Evolutionary conservation across 2,113 vertebrate genomes (phyloP).

Genomic region (Hipposideros armiger): DNA sequence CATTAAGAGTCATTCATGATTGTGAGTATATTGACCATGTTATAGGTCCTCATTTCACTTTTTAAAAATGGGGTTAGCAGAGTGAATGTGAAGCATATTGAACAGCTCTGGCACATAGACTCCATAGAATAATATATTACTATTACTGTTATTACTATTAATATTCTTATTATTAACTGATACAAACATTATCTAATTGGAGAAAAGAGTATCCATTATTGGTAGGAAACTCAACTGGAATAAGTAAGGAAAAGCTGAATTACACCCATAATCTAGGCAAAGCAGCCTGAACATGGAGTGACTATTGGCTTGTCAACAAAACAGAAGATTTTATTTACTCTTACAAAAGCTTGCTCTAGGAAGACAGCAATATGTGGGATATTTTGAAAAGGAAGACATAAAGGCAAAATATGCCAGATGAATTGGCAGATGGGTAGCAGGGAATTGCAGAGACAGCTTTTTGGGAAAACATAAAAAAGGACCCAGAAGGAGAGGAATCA

Average conservation of each 20-base stretch:
- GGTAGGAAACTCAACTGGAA: neutral
- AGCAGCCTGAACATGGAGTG: neutral
- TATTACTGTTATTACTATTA: neutral
- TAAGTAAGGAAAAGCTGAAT: neutral
- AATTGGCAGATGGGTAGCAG: neutral
- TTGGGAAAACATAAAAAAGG: neutral
- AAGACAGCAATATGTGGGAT: neutral
- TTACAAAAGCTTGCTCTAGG: neutral
- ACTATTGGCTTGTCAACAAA: neutral
- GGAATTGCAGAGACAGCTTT: neutral
- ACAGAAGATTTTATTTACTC: neutral
- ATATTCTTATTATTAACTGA: neutral
- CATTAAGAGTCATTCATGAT: neutral
- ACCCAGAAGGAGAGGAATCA: neutral
- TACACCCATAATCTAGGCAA: neutral
- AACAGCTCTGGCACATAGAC: neutral
- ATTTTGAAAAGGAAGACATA: neutral
- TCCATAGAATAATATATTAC: neutral
- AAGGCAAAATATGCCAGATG: neutral
- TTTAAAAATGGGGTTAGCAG: neutral
- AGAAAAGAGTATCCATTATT: neutral
- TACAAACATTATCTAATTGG: neutral
- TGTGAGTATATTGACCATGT: neutral
- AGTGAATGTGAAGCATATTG: neutral
- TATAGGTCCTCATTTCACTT: neutral